These are phyloP conservation scores for Dufourea novaeangliae DNA, from an alignment of 1,140 invertebrate species.

Conservation along the genomic window DNA sequence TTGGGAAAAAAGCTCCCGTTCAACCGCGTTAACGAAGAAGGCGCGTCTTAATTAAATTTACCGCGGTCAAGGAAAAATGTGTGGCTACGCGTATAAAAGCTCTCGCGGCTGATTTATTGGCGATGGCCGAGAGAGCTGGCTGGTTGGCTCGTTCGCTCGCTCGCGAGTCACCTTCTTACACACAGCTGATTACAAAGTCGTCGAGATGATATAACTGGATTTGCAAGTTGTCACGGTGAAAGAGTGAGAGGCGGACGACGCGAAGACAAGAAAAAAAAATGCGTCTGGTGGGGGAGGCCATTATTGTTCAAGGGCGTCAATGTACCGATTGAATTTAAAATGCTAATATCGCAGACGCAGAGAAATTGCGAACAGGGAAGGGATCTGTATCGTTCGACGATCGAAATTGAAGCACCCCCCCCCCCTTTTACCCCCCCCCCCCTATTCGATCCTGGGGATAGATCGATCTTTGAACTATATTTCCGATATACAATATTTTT, in stretches of 20 bases:
- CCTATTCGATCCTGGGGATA: too few species aligned
- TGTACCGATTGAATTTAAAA: slow-evolving; percentile 67
- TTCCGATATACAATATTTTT: too few species aligned
- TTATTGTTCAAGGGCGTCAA: slow-evolving; percentile 66
- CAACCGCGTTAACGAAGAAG: background rate
- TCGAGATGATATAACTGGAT: slow-evolving; percentile 67
- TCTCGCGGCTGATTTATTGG: slow-evolving; percentile 43
- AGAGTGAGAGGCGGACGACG: slow-evolving; percentile 42
- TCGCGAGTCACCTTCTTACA: slow-evolving; percentile 32
- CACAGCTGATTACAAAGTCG: slow-evolving; percentile 46
- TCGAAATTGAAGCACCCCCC: too few species aligned
- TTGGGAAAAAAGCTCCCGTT: too few species aligned
- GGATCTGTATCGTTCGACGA: background rate
- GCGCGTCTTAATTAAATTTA: slow-evolving; percentile 29
- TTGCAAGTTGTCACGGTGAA: slow-evolving; percentile 47
- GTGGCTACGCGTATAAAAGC: slow-evolving; percentile 21
- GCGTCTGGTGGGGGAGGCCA: slow-evolving; percentile 39
- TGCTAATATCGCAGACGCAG: slow-evolving; percentile 52
- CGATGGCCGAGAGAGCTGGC: background rate
- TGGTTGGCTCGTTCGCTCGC: background rate
- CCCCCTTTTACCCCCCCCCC: too few species aligned
- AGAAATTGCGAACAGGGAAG: slow-evolving; percentile 49
- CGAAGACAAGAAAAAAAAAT: too few species aligned
- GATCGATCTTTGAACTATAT: too few species aligned
- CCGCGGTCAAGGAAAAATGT: slow-evolving; percentile 34